Base-by-base conservation (phyloP, 23 tunicate species). In the Halocynthia roretzi region DNA sequence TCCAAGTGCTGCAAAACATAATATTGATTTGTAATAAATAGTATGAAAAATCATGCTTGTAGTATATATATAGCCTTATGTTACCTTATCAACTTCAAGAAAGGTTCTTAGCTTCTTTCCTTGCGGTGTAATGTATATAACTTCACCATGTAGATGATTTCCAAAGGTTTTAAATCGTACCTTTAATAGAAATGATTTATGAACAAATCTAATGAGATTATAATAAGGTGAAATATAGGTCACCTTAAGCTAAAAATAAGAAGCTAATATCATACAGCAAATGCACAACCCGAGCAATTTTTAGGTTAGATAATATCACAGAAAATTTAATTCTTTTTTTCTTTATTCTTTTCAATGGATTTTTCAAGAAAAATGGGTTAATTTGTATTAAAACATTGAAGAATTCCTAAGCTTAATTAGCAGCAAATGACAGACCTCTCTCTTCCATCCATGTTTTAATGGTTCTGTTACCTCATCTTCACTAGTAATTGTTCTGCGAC, bases 391-490 rank as follows among this genome's bases (percentile, higher is more conserved):
- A 31, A 31, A 31, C 4, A 31, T 31, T 31, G 44, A 31, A 0
- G 44, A 31, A 31, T 31, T 31, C 4, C 44, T 31, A 31, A 31
- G 44, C 44, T 31, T 31, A 0, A 31, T 0, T 31, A 31, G 44
- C 44, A 31, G 44, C 44, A 31, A 31, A 60, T 15, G 4, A 15
- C 71, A 17, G 31, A 87, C 85, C 71, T 87, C 93, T 18, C 93
- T 57, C 44, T 82, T 82, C 93, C 93, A 87, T 22, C 86, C 86
- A 22, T 76, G 76, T 8, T 84, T 62, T 21, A 87, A 44, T 23
- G 93, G 93, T 21, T 57, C 77, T 56, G 68, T 20, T 7, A 82
- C 80, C 52, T 82, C 93, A 7, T 82, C 93, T 17, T 82, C 78
- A 68, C 52, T 50, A 52, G 63, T 50, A 80, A 74, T 74, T 9